Base-by-base conservation (phyloP, 2,797 vertebrate genomes). In the Gymnothorax reevesii region DNA sequence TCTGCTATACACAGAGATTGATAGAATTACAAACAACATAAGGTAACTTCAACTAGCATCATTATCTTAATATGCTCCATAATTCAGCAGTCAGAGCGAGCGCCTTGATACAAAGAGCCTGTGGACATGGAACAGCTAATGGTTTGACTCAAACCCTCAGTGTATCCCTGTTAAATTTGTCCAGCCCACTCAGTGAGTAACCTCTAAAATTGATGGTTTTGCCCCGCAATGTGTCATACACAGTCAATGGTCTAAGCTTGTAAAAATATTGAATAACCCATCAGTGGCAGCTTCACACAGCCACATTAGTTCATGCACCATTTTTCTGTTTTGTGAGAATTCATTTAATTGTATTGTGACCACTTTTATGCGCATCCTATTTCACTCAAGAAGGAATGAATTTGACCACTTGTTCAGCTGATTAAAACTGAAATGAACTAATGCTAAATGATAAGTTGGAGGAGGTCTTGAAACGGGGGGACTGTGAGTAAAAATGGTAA, bases 41-140 rank as follows among this genome's bases (percentile, higher is more conserved):
- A 88, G 59, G 84, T 84, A 88, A 88, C 88, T 83, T 66, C 85
- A 88, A 88, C 89, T 83, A 83, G 84, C 54, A 57, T 82, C 62
- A 89, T 88, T 89, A 87, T 83, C 69, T 85, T 84, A 85, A 88
- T 86, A 87, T 80, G 80, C 69, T 33, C 85, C 84, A 88, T 89
- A 84, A 89, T 86, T 85, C 82, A 85, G 83, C 85, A 82, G 86
- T 69, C 80, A 86, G 60, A 85, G 84, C 84, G 79, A 57, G 59
- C 66, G 55, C 66, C 49, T 55, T 75, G 75, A 85, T 73, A 83
- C 84, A 88, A 83, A 33, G 59, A 52, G 83, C 59, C 55, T 66
- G 22, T 86, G 75, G 66, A 86, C 57, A 84, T 71, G 62, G 57
- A 69, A 84, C 86, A 84, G 80, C 73, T 88, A 87, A 89, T 85